phyloP scores from a whole-genome alignment of 2,888 invertebrate genomes.

The Agrotis ipsilon region DNA sequence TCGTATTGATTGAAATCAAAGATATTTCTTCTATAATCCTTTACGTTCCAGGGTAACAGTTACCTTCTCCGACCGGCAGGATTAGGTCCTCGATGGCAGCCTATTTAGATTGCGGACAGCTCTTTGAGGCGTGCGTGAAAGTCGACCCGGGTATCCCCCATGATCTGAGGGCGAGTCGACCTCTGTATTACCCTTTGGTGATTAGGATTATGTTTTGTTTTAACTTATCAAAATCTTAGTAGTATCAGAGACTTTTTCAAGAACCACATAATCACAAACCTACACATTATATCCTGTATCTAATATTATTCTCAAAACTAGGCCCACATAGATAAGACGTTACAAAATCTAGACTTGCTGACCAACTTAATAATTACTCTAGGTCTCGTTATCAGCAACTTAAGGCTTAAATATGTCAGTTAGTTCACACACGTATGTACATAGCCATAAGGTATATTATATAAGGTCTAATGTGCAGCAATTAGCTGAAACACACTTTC shows the following conservation, averaged over 20 bases:
- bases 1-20: too few relatives aligned
- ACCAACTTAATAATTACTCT: constrained; percentile 42
- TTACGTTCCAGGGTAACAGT: too few relatives aligned
- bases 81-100: too few relatives aligned
- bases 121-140: too few relatives aligned
- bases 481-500: constrained; percentile 67
- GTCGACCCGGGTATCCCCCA: too few relatives aligned
- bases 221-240: too few relatives aligned
- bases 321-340: constrained; percentile 8
- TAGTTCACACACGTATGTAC: constrained; percentile 35
- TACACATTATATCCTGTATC: neutral
- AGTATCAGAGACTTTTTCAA: neutral
- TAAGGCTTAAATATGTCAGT: constrained; percentile 29
- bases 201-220: neutral
- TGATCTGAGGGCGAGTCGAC: too few relatives aligned
- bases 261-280: neutral
- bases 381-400: constrained; percentile 45
- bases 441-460: constrained; percentile 32
- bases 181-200: neutral
- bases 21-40: too few relatives aligned
- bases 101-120: too few relatives aligned
- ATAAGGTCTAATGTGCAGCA: constrained; percentile 56
- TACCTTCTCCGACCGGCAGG: too few relatives aligned
- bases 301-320: neutral
- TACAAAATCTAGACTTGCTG: constrained; percentile 26